A percentile compares a stretch with the other conserved stretches of the same genome.
Conservation (phyloP, 2,113 vertebrate species). For the Eurystomus gularis region DNA sequence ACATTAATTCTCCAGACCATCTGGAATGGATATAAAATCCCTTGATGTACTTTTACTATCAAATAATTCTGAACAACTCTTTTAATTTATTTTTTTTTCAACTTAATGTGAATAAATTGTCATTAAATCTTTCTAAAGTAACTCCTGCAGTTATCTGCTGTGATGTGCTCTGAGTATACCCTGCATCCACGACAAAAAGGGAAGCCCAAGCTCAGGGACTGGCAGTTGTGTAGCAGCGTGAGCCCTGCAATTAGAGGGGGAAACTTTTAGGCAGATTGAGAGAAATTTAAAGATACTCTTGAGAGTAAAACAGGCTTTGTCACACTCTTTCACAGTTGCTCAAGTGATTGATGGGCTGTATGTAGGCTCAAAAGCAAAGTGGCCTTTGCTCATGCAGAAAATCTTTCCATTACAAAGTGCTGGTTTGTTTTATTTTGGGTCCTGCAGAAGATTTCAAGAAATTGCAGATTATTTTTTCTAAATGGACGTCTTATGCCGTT, state of each 20-base stretch:
- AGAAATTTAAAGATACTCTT: not conserved
- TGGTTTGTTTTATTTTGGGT: not conserved
- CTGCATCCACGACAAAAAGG: not conserved
- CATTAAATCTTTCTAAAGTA: not conserved
- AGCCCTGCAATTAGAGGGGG: not conserved
- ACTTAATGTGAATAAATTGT: not conserved
- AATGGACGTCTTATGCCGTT: not conserved
- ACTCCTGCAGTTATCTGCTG: not conserved
- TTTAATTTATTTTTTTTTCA: not conserved
- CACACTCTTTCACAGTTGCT: not conserved
- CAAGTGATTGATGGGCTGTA: not conserved
- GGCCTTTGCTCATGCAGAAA: not conserved
- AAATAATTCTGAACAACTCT: not conserved
- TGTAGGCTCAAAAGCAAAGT: not conserved
- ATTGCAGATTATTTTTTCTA: not conserved
- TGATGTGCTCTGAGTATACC: not conserved
- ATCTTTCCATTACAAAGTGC: not conserved
- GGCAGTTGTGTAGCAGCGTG: not conserved
- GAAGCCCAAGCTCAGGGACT: not conserved
- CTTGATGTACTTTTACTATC: not conserved
- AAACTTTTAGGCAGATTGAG: not conserved
- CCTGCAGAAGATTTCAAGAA: not conserved
- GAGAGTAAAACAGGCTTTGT: conserved; percentile 1
- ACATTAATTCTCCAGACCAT: not conserved
- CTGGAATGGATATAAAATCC: not conserved